Evolutionary conservation across 2,888 invertebrate species (phyloP), one percentile per base, ranked within the genome.

Genomic region (Caenorhabditis becei): DNA sequence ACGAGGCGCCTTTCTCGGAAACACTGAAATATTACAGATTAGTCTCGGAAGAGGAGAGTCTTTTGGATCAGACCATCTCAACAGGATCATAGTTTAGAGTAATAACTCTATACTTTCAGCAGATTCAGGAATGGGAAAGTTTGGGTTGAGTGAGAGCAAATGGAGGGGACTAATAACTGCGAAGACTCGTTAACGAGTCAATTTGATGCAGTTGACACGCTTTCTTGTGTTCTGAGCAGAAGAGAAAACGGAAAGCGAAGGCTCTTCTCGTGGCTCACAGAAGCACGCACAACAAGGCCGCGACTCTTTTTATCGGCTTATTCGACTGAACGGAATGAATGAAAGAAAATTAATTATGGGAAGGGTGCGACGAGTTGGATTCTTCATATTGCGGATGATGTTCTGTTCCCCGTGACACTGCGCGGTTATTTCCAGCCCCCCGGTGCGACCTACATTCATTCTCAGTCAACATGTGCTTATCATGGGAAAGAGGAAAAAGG

Each of bases 1-100:
- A 85, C 23, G 72, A 74, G 69, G 81, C 83, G 53, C 70, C 69
- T 63, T 85, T 85, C 53, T 83, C 83, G 56, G 75, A 66, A 16
- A 78, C 77, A 53, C 83, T 85, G 80, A 78, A 84, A 80, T 67
- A 53, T 62, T 14, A n/a, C 14, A 24, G n/a, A 59, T 44, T 47
- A 37, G 44, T 7, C 4, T 32, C 3, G 1, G 35, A 58, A 41
- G n/a, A 35, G 18, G 24, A 49, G 28, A 26, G 26, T 26, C 41
- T 26, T 10, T 14, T 28, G 14, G 41, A 10, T 16, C 54, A 28
- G 54, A 62, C 62, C 71, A 71, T 62, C 71, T 71, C 56, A 71
- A 47, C 1, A 62, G 54, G 53, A 71, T 62, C 71, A 63, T 65
- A 26, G 37, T 37, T 49, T 49, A 35, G 41, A 56, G 24, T 65